phyloP scores from a whole-genome alignment of 2,113 vertebrate genomes.

The Vulpes vulpes region DNA sequence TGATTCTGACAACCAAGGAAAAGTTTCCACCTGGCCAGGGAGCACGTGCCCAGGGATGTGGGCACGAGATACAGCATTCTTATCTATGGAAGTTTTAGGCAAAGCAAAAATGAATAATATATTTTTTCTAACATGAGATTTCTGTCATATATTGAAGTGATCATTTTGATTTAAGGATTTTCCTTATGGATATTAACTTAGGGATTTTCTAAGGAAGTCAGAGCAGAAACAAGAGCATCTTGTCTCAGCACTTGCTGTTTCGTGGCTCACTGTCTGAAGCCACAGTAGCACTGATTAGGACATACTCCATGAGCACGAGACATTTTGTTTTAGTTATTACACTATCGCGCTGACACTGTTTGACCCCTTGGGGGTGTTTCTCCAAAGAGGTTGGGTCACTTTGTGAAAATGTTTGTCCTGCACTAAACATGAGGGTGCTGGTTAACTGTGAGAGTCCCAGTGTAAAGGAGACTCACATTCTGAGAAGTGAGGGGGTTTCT shows the following conservation, averaged over 20 bases:
- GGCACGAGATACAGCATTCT: background rate
- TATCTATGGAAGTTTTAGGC: background rate
- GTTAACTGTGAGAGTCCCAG: background rate
- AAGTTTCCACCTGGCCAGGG: background rate
- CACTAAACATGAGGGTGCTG: background rate
- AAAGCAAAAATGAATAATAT: background rate
- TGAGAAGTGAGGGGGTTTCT: background rate
- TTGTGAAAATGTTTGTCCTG: rapidly evolving
- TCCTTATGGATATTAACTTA: background rate
- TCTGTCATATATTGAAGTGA: background rate
- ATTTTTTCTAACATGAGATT: background rate
- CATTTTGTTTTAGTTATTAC: background rate
- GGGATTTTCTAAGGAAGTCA: too few relatives aligned
- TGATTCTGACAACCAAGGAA: too few relatives aligned
- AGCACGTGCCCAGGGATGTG: rapidly evolving
- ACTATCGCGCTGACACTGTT: too few relatives aligned
- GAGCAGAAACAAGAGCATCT: rapidly evolving
- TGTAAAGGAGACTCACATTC: background rate
- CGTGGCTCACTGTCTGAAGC: too few relatives aligned
- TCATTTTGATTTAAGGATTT: background rate
- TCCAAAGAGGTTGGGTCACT: too few relatives aligned
- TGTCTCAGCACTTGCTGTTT: too few relatives aligned
- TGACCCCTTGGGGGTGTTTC: background rate
- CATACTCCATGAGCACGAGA: background rate
- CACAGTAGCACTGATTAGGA: rapidly evolving